A percentile compares a stretch with the other conserved stretches of the same genome.
Conservation (phyloP, 2,113 vertebrate genomes). For the Eulemur macaco region DNA sequence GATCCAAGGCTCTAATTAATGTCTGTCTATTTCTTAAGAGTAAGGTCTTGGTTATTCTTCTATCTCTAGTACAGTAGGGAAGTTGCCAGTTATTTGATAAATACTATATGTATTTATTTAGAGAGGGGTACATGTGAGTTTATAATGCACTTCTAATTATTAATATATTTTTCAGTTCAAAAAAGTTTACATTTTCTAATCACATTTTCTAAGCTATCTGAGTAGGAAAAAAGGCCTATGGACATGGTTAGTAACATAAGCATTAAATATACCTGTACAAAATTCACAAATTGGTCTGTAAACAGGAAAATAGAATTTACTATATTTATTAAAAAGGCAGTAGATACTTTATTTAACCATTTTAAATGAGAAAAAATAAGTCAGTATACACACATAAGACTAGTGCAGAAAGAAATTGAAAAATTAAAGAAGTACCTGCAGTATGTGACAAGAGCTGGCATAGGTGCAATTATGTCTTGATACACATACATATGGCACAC, state of each 20-base stretch:
- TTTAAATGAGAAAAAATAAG: background rate
- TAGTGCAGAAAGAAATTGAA: background rate
- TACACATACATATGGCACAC: rapidly evolving
- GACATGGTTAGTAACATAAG: background rate
- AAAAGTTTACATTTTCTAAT: background rate
- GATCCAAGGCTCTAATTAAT: background rate
- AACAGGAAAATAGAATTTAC: background rate
- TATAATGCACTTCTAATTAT: background rate
- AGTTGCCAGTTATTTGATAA: background rate
- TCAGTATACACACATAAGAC: background rate
- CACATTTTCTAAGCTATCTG: background rate
- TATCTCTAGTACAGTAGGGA: background rate
- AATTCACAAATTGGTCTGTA: background rate
- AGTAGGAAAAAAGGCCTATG: background rate
- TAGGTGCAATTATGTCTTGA: background rate
- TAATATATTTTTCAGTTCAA: background rate
- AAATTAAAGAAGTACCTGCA: background rate
- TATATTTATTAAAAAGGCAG: background rate
- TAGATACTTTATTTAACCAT: background rate
- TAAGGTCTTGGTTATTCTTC: background rate
- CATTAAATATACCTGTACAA: background rate
- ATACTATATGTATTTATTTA: background rate
- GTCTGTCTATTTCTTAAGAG: background rate
- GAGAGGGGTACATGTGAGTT: background rate
- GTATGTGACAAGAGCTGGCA: background rate